Conservation (phyloP, 2,797 vertebrate genomes). For the Carapus acus region DNA sequence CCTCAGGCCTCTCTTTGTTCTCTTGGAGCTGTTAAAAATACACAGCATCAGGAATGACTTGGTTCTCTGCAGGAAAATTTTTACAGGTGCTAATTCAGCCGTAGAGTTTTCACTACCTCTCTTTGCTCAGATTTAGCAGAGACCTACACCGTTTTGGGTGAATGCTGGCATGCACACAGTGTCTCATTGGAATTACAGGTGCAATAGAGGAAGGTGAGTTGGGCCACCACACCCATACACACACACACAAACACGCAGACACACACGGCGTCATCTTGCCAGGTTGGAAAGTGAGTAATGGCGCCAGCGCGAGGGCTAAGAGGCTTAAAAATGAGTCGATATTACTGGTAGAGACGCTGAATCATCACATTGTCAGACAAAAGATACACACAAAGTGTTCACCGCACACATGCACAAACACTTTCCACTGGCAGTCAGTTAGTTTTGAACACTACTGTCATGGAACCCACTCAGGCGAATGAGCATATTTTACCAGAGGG, state of each 20-base stretch:
- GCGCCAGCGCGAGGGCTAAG: not conserved
- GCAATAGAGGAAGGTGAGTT: not conserved
- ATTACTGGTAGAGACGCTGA: not conserved
- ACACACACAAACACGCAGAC: slow-evolving; percentile 17
- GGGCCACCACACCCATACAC: slow-evolving; percentile 17
- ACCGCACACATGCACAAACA: too few relatives aligned
- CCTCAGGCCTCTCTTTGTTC: slow-evolving; percentile 72
- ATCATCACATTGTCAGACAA: not conserved
- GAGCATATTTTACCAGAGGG: too few relatives aligned
- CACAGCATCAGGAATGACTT: slow-evolving; percentile 3
- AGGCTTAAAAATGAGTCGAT: not conserved
- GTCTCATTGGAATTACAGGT: not conserved
- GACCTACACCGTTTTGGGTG: not conserved
- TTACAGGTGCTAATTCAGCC: not conserved
- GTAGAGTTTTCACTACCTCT: not conserved
- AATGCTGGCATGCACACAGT: not conserved
- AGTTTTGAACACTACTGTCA: too few relatives aligned
- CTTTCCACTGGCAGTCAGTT: too few relatives aligned
- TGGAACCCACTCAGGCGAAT: too few relatives aligned
- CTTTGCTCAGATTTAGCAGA: not conserved
- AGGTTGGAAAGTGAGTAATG: not conserved
- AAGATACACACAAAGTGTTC: not conserved
- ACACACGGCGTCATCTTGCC: not conserved
- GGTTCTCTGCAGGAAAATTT: slow-evolving; percentile 2
- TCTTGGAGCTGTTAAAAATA: slow-evolving; percentile 68